Evolutionary conservation across 2,888 invertebrate genomes (phyloP).

Genomic region (Pogonocherus hispidulus): DNA sequence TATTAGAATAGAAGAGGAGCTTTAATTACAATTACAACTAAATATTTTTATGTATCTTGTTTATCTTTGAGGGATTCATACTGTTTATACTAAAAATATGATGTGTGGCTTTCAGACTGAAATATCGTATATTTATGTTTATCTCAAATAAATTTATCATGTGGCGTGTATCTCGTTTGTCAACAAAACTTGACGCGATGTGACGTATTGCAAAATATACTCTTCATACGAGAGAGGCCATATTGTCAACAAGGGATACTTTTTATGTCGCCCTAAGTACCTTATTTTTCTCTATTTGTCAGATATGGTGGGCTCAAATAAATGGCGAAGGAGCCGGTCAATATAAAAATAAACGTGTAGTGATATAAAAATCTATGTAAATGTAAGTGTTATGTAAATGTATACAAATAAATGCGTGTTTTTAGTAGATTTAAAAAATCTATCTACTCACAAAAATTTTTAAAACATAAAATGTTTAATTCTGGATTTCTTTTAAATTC

Average conservation of each 20-base stretch:
- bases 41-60: too few relatives aligned
- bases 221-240: constrained; percentile 9
- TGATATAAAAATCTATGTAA: too few relatives aligned
- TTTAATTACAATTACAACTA: too few relatives aligned
- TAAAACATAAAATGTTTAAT: too few relatives aligned
- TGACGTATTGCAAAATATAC: constrained; percentile 25
- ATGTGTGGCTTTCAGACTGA: constrained; percentile 28
- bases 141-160: constrained; percentile 46
- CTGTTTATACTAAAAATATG: constrained; percentile 10
- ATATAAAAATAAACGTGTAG: too few relatives aligned
- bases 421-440: too few relatives aligned
- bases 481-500: too few relatives aligned
- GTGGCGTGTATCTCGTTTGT: constrained; percentile 45
- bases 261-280: constrained; percentile 6
- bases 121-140: constrained; percentile 47
- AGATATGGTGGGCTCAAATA: neutral
- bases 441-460: too few relatives aligned
- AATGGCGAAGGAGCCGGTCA: constrained; percentile 17
- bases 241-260: constrained; percentile 19
- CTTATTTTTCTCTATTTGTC: constrained; percentile 21
- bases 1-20: too few relatives aligned
- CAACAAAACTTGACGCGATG: constrained; percentile 35
- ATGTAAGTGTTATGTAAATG: too few relatives aligned
- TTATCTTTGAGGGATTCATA: too few relatives aligned
- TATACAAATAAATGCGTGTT: too few relatives aligned